Evolutionary conservation across 2,888 invertebrate genomes (phyloP).

Genomic region (Smittia aterrima): DNA sequence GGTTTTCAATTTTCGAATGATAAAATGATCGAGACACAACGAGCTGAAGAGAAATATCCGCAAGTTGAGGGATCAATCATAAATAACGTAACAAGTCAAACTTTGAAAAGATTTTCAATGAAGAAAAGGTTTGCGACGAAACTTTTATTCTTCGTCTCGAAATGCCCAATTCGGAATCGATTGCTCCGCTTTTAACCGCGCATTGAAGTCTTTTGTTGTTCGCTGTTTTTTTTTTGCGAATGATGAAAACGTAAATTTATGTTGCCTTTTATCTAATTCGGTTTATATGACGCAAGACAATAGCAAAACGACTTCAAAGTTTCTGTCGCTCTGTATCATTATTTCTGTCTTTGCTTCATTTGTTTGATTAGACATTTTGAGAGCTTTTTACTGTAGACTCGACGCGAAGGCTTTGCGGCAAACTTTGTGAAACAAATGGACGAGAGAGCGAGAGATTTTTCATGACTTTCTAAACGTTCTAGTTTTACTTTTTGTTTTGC

Average conservation of each 20-base stretch:
- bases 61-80: neutral
- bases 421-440: neutral
- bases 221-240: neutral
- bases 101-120: conserved; percentile 5
- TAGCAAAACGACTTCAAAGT: neutral
- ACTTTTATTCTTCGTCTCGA: neutral
- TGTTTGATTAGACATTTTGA: conserved; percentile 1
- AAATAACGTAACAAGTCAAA: no score
- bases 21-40: neutral
- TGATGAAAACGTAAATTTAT: conserved; percentile 32
- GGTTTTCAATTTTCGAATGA: conserved; percentile 21
- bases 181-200: conserved; percentile 14
- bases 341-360: neutral
- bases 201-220: conserved; percentile 37
- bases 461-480: conserved; percentile 30
- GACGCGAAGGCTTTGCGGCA: neutral
- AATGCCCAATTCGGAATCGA: neutral
- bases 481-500: neutral
- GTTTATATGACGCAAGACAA: neutral
- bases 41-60: neutral
- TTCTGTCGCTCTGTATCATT: neutral
- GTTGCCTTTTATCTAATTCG: conserved; percentile 21
- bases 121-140: neutral
- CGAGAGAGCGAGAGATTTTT: neutral
- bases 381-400: no score